Conservation (phyloP, 2,797 vertebrate genomes). For the Peromyscus attwateri region DNA sequence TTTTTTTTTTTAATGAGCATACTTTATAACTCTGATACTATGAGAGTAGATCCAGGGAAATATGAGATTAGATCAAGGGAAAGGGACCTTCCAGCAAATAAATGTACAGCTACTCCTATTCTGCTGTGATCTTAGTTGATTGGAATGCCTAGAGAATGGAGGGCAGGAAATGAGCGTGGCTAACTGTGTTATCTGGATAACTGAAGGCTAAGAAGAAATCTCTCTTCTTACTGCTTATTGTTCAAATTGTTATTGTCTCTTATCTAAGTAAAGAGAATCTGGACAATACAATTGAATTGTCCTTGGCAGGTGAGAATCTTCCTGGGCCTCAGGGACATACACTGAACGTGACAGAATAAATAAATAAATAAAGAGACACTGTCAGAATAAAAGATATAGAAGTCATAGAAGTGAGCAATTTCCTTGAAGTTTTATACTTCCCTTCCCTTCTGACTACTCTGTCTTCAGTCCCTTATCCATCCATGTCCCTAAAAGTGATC, state of each 20-base stretch:
- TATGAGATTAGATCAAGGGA: slow-evolving; percentile 42
- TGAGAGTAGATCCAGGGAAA: slow-evolving; percentile 41
- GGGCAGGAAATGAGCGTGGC: neutral
- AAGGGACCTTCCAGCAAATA: slow-evolving; percentile 54
- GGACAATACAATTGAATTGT: slow-evolving; percentile 51
- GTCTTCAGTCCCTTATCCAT: neutral
- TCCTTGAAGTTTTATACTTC: slow-evolving; percentile 32
- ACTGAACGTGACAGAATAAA: slow-evolving; percentile 44
- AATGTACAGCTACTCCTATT: slow-evolving; percentile 58
- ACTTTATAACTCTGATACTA: slow-evolving; percentile 69
- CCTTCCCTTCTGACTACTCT: neutral
- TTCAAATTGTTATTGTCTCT: slow-evolving; percentile 19
- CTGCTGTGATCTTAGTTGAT: slow-evolving; percentile 58
- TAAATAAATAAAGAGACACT: neutral
- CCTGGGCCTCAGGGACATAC: neutral
- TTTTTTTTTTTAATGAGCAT: slow-evolving; percentile 57
- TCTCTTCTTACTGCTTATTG: slow-evolving; percentile 46
- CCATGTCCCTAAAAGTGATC: slow-evolving; percentile 41
- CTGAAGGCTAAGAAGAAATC: slow-evolving; percentile 45
- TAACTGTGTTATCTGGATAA: slow-evolving; percentile 57
- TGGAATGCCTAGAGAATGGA: slow-evolving; percentile 21
- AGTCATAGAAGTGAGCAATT: neutral
- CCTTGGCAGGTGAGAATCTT: slow-evolving; percentile 35
- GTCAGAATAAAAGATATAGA: slow-evolving; percentile 16
- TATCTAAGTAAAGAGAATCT: slow-evolving; percentile 6